phyloP scores from a whole-genome alignment of 2,797 vertebrate species.

The Mormyrops attenuatus region DNA sequence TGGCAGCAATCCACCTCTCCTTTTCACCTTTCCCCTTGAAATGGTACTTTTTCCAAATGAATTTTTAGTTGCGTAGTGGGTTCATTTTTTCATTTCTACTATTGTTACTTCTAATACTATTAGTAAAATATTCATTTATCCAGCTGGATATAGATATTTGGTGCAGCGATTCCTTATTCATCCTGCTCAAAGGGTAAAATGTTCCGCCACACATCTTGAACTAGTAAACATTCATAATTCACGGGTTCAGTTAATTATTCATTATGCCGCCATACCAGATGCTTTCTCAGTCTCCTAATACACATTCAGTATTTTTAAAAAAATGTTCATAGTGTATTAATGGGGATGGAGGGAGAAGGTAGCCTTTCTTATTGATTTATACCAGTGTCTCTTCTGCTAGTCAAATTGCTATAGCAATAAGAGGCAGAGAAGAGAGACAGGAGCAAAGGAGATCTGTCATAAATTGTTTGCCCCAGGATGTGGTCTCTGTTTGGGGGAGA shows the following conservation, averaged over 20 bases:
- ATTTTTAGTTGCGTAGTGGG: not conserved
- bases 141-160: not conserved
- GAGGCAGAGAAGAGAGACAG: slow-evolving; percentile 12
- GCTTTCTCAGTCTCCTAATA: not conserved
- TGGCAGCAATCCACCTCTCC: too few relatives aligned
- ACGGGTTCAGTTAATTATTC: not conserved
- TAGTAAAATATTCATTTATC: not conserved
- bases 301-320: not conserved
- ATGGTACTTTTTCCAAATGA: too few relatives aligned
- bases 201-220: not conserved
- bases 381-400: not conserved
- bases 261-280: not conserved
- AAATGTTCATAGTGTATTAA: not conserved
- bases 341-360: not conserved
- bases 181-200: not conserved
- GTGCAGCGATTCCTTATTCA: not conserved
- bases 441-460: slow-evolving; percentile 41
- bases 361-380: not conserved
- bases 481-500: slow-evolving; percentile 43
- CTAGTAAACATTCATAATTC: not conserved
- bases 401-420: slow-evolving; percentile 19
- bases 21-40: not conserved
- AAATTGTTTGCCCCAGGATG: slow-evolving; percentile 48
- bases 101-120: not conserved
- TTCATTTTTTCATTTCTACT: not conserved